Conservation (phyloP, 1,140 invertebrate genomes). For the Sycophila sp. region DNA sequence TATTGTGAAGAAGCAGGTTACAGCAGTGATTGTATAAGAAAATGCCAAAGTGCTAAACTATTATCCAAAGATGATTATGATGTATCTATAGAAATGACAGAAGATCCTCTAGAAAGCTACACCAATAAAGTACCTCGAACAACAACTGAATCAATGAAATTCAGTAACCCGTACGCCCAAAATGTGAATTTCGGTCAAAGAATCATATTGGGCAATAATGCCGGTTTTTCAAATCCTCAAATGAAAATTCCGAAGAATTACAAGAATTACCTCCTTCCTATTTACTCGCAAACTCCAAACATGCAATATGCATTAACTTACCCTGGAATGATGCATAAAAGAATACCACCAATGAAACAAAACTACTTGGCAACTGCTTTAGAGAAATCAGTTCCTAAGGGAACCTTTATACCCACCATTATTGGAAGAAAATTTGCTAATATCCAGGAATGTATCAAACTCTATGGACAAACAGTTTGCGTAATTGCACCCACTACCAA, state of each 20-base stretch:
- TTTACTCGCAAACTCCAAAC: background rate
- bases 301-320: background rate
- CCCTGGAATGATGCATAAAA: background rate
- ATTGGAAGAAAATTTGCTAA: background rate
- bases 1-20: constrained; percentile 39
- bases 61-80: background rate
- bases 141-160: constrained; percentile 19
- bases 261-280: background rate
- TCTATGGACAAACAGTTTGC: constrained; percentile 1
- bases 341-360: background rate
- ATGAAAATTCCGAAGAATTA: background rate
- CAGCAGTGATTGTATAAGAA: too few relatives aligned
- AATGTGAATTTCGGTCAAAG: constrained; percentile 43
- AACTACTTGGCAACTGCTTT: background rate
- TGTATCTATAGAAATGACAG: background rate
- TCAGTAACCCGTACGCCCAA: constrained; percentile 42
- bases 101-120: background rate
- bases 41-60: constrained; percentile 11
- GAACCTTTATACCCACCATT: background rate
- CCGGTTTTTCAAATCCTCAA: background rate
- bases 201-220: constrained; percentile 24
- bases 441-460: background rate
- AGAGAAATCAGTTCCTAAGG: background rate
- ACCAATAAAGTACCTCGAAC: background rate
- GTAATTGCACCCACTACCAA: background rate